Conservation (phyloP, 92 coral and sea anemone species). For the Porites evermanni region DNA sequence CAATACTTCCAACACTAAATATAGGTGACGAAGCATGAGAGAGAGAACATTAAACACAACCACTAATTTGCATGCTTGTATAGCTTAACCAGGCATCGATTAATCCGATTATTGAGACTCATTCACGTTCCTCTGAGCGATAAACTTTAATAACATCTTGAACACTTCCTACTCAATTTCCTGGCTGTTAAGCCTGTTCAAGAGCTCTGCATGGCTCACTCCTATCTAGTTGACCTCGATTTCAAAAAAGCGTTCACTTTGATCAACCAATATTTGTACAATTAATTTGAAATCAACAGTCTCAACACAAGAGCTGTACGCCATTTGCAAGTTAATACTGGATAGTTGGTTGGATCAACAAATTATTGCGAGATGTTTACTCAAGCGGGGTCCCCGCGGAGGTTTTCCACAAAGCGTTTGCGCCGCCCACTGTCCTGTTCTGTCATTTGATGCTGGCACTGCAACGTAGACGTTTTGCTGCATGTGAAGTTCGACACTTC, state of each 20-base stretch:
- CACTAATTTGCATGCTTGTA: conserved; percentile 36
- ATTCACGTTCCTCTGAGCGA: conserved; percentile 25
- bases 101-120: conserved; percentile 66
- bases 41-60: conserved; percentile 25
- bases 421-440: conserved; percentile 69
- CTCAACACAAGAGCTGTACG: conserved; percentile 40
- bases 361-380: conserved; percentile 89
- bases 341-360: conserved; percentile 82
- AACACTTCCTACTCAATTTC: conserved; percentile 55
- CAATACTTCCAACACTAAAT: conserved; percentile 23
- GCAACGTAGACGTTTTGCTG: conserved; percentile 17
- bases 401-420: conserved; percentile 62
- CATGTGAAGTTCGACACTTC: conserved; percentile 17
- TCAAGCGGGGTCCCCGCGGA: conserved; percentile 77
- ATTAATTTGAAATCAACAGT: conserved; percentile 76
- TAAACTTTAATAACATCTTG: conserved; percentile 62
- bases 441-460: conserved; percentile 72
- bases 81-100: conserved; percentile 56
- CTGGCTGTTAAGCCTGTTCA: conserved; percentile 25
- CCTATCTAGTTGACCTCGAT: conserved; percentile 24
- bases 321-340: conserved; percentile 82
- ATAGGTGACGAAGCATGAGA: conserved; percentile 24
- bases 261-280: conserved; percentile 84
- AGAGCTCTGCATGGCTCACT: conserved; percentile 5
- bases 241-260: conserved; percentile 36